These are phyloP conservation scores for Cyprinodon variegatus DNA, from an alignment of 2,113 vertebrate species.

Conservation along the genomic window DNA sequence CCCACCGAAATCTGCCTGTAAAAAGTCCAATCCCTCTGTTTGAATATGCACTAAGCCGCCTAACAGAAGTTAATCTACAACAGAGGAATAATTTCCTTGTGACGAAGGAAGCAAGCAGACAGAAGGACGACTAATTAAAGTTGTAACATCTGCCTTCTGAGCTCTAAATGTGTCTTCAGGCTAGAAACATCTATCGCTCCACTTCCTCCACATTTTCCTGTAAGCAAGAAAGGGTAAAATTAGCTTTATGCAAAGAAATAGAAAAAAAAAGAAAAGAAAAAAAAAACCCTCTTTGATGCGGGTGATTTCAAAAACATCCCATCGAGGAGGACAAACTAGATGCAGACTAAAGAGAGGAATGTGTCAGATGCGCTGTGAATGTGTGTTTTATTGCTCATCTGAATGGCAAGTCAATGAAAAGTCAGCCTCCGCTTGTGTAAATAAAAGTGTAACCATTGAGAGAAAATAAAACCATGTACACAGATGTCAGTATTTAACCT, in stretches of 20 bases:
- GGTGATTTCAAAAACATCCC: background rate
- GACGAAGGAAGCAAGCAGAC: conserved; percentile 58
- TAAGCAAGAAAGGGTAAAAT: conserved; percentile 38
- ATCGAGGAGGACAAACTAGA: background rate
- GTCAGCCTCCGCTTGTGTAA: background rate
- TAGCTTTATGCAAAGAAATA: conserved; percentile 49
- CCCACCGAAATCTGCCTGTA: conserved; percentile 18
- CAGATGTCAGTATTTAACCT: background rate
- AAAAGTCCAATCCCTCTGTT: conserved; percentile 48
- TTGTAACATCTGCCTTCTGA: conserved; percentile 72
- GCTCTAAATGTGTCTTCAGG: conserved; percentile 56
- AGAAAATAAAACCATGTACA: background rate
- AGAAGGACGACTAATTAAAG: conserved; percentile 71
- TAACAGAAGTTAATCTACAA: conserved; percentile 59
- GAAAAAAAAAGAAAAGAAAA: background rate
- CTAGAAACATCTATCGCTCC: conserved; percentile 55
- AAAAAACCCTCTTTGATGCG: background rate
- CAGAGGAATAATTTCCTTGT: conserved; percentile 54
- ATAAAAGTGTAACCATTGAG: no score
- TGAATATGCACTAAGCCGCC: conserved; percentile 26
- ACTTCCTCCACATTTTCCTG: conserved; percentile 48
- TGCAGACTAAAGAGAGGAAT: background rate
- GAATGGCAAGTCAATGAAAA: background rate
- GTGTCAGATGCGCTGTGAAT: background rate
- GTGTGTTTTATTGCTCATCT: background rate